Percentiles rank a stretch among this genome's conserved stretches.
These are phyloP conservation scores for Cyrtorhinus lividipennis DNA, from an alignment of 1,140 invertebrate genomes.

Conservation along the genomic window DNA sequence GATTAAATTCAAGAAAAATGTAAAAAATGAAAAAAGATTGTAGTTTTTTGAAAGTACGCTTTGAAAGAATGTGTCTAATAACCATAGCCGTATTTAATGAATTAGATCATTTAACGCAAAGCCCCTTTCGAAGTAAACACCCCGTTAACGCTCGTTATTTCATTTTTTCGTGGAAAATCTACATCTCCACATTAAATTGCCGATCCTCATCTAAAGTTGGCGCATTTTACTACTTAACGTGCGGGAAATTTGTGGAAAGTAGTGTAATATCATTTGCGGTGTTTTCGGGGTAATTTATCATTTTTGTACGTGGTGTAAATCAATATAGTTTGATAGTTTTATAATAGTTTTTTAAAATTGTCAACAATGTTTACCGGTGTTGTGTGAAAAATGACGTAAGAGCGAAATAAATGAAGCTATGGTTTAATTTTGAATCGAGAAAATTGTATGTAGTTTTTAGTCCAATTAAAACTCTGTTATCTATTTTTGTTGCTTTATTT, in stretches of 20 bases:
- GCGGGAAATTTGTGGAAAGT: too few relatives aligned
- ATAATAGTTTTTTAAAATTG: slow-evolving; percentile 25
- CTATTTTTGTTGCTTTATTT: background rate
- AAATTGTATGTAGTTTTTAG: background rate
- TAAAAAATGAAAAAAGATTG: background rate
- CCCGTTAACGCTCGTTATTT: too few relatives aligned
- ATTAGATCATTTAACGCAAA: background rate
- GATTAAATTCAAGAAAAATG: background rate
- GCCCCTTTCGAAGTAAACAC: too few relatives aligned
- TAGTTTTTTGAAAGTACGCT: slow-evolving; percentile 1
- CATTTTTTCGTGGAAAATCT: too few relatives aligned
- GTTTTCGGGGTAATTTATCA: slow-evolving; percentile 18
- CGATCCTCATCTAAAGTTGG: too few relatives aligned
- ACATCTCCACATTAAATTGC: too few relatives aligned
- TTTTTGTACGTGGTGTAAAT: slow-evolving; percentile 23
- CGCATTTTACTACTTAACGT: too few relatives aligned
- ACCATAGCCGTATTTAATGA: background rate
- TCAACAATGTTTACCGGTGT: background rate
- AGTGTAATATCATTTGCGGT: too few relatives aligned
- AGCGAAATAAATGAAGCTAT: background rate
- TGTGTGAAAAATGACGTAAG: background rate
- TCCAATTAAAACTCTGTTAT: background rate
- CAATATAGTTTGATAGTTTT: slow-evolving; percentile 25
- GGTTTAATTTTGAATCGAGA: background rate
- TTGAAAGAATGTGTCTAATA: background rate